A percentile compares a stretch with the other conserved stretches of the same genome.
These are phyloP conservation scores for Malurus alboscapulatus DNA, from an alignment of 2,113 vertebrate species.

Conservation along the genomic window DNA sequence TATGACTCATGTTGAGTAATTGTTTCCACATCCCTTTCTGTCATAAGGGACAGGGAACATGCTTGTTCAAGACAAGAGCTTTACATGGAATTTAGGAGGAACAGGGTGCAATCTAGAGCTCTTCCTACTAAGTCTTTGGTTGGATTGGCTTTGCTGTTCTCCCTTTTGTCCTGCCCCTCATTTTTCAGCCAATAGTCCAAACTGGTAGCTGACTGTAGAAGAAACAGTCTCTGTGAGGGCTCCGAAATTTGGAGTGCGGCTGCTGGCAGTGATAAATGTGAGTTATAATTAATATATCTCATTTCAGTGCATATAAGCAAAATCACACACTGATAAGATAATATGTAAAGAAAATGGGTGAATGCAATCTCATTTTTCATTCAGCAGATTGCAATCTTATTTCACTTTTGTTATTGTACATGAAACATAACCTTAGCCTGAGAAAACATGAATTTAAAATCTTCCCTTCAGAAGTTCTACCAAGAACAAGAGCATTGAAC, in stretches of 20 bases:
- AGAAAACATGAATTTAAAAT: slow-evolving; percentile 27
- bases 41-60: slow-evolving; percentile 56
- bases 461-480: slow-evolving; percentile 32
- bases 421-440: neutral
- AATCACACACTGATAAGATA: slow-evolving; percentile 45
- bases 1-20: slow-evolving; percentile 66
- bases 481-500: slow-evolving; percentile 8
- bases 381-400: slow-evolving; percentile 44
- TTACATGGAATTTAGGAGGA: slow-evolving; percentile 44
- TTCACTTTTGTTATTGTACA: slow-evolving; percentile 35
- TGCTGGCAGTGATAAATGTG: slow-evolving; percentile 29
- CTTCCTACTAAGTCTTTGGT: neutral
- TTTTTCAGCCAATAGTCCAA: neutral
- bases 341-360: slow-evolving; percentile 17
- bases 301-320: slow-evolving; percentile 34
- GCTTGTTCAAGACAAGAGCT: slow-evolving; percentile 56
- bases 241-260: neutral
- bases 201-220: neutral
- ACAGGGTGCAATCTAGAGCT: neutral
- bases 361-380: slow-evolving; percentile 6
- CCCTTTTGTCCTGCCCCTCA: neutral
- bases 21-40: slow-evolving; percentile 64
- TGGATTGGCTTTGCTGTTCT: neutral
- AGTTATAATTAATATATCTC: slow-evolving; percentile 16
- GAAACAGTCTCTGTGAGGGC: neutral